Base-by-base conservation (phyloP, 2,797 vertebrate genomes). In the Clarias pachynema region DNA sequence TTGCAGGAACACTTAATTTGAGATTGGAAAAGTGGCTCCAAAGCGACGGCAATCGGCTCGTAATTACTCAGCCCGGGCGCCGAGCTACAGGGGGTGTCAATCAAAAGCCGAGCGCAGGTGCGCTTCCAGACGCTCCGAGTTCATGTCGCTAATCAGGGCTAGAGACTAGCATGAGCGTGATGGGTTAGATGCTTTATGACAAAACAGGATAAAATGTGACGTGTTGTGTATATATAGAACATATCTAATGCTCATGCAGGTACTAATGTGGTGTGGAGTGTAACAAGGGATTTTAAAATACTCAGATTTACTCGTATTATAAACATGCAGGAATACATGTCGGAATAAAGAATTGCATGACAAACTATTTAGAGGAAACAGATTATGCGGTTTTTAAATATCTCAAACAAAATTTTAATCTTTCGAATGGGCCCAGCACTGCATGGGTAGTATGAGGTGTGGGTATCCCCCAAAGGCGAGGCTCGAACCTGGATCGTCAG, bases 11-110 rank as follows among this genome's bases (percentile, higher is more conserved):
- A 85, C 86, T 88, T 85, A 62, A 85, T 86, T 85, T 66, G 34
- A 26, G 81, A 84, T 88, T 74, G 81, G 88, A 85, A 89, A 89
- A 89, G 83, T 86, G 87, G 83, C 86, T 82, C 69, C 29, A 80
- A 87, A 77, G 74, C 88, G 82, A 85, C 82, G 69, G 85, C 87
- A 75, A 85, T 89, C 88, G 81, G 44, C 85, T 78, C 65, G 87
- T 86, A 88, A 90, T 90, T 89, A 84, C 89, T 88, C 69, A 65
- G 85, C 83, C 79, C 69, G 83, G 53, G 81, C 80, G 59, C 60
- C 44, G 29, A 63, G 74, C 81, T 82, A 79, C 75, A 34, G 87
- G 82, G 81, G 83, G 66, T 85, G 87, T 87, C 87, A 89, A 86
- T 90, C 85, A 88, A 4, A 72, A 49, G 70, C 72, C 31, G 70